phyloP scores from a whole-genome alignment of 2,888 invertebrate species.

The Neoaliturus tenellus region DNA sequence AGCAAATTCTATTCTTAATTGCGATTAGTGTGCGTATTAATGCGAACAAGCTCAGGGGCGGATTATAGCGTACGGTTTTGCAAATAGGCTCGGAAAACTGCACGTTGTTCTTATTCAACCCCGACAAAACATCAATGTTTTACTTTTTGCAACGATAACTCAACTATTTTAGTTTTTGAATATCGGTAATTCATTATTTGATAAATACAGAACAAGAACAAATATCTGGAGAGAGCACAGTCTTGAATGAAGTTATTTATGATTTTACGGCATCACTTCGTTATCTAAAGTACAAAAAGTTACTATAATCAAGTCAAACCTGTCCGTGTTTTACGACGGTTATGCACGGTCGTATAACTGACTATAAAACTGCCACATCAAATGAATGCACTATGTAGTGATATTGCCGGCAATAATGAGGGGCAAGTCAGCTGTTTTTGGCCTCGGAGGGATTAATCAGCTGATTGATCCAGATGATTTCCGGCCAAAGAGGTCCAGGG shows the following conservation, averaged over 20 bases:
- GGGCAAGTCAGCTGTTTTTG: not conserved
- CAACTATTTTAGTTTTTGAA: no score
- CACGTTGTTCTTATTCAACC: no score
- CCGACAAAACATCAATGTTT: no score
- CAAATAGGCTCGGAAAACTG: not conserved
- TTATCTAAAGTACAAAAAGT: not conserved
- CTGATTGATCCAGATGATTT: not conserved
- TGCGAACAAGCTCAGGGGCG: not conserved
- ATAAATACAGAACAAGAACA: not conserved
- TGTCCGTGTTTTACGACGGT: not conserved
- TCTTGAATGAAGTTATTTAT: not conserved
- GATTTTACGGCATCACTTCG: not conserved
- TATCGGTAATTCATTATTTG: no score
- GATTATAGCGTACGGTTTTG: not conserved
- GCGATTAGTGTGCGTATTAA: not conserved
- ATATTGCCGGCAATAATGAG: not conserved
- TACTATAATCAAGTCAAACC: not conserved
- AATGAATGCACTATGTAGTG: not conserved
- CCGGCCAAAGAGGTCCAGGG: not conserved
- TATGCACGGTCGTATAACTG: not conserved
- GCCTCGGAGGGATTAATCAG: not conserved
- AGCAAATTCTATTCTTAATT: slow-evolving; percentile 8
- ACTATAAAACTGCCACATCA: not conserved
- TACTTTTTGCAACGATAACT: no score
- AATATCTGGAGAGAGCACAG: not conserved